Base-by-base conservation (phyloP, 1,140 invertebrate genomes). In the Macrobrachium rosenbergii region DNA sequence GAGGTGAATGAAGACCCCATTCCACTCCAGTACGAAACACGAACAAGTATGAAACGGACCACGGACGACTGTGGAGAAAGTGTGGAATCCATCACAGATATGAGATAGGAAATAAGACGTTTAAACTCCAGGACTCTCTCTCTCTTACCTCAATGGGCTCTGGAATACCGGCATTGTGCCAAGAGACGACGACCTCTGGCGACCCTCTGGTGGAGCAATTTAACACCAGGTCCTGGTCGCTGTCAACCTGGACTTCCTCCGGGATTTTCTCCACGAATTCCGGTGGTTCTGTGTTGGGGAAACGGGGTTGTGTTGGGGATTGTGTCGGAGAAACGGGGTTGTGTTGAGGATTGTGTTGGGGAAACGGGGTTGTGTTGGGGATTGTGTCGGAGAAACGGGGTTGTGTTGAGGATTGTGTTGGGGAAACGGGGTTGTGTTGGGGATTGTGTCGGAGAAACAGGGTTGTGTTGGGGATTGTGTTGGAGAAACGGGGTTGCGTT, bases 121-220 rank as follows among this genome's bases (percentile, higher is more conserved):
- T 19, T 28, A n/a, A 52, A 37, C 28, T 37, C 28, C 28, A 37
- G 3, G 6, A 52, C 12, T 8, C 21, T 6, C 2, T 21, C 67
- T 7, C 21, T 21, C 76, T 79, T 21, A 86, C 83, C 76, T 72
- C 76, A 37, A 86, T 86, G n/a, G 83, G 83, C 14, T 86, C 83
- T 43, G 63, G 76, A 58, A 80, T 80, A n/a, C 45, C 63, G 23
- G 78, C 19, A 23, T 23, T 67, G 62, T 79, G 79, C 83, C 83
- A 86, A 7, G 76, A 76, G 28, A 86, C 84, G 76, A 81, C 62
- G 52, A 69, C 76, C 2, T 80, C 78, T 17, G 67, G 45, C 23
- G 84, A 62, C n/a, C 77, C 84, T 3, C 23, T 45, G 16, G 60
- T 77, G n/a, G 78, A 81, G 37, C 84, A 87, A 67, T 81, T 82